Conservation (phyloP, 2,113 vertebrate genomes). For the Tringa solitaria region DNA sequence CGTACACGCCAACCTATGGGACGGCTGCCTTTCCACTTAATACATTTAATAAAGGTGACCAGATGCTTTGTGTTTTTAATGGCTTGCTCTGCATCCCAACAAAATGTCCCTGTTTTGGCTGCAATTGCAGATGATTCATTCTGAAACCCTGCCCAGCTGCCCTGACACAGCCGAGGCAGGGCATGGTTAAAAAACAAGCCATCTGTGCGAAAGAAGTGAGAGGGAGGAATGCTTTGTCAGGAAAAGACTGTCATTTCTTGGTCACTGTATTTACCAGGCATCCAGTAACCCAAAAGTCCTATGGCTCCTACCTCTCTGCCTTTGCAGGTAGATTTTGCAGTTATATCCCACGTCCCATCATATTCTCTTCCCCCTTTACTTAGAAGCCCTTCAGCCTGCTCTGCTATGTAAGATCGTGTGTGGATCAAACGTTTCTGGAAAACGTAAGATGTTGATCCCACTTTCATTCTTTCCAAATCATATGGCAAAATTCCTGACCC, state of each 20-base stretch:
- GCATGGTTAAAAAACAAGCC: conserved; percentile 25
- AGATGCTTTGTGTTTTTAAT: conserved; percentile 66
- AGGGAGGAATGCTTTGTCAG: conserved; percentile 34
- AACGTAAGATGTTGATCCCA: background rate
- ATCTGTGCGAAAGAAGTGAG: conserved; percentile 50
- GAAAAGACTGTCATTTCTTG: conserved; percentile 7
- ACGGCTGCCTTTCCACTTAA: conserved; percentile 35
- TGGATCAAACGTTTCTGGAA: background rate
- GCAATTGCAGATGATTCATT: conserved; percentile 31
- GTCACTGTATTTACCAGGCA: background rate
- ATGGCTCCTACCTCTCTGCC: background rate
- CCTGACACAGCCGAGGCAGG: conserved; percentile 46
- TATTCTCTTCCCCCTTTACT: background rate
- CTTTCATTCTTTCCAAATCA: background rate
- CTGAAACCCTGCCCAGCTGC: conserved; percentile 59
- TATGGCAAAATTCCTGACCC: background rate
- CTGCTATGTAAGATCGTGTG: background rate
- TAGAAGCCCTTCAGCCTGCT: background rate
- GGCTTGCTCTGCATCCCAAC: conserved; percentile 58
- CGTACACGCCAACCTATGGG: background rate
- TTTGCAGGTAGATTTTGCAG: background rate
- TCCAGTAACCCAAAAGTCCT: background rate
- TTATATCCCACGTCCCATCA: background rate
- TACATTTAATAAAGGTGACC: conserved; percentile 64
- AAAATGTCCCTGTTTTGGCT: conserved; percentile 66